A percentile compares a stretch with the other conserved stretches of the same genome.
Conservation (phyloP, 2,797 vertebrate genomes). For the Spheniscus humboldti region DNA sequence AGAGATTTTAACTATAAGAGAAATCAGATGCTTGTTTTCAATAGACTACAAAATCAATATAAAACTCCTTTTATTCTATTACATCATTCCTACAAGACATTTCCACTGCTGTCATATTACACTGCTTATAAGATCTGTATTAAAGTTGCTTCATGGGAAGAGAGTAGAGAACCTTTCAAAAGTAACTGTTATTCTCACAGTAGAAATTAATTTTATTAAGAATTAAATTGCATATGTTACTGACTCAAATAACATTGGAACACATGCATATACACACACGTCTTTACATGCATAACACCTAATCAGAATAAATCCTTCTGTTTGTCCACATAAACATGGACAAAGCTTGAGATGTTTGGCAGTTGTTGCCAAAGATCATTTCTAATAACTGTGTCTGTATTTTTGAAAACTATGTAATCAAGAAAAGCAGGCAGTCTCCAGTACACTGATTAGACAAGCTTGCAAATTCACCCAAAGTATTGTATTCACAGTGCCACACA, state of each 20-base stretch:
- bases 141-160: neutral
- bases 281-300: neutral
- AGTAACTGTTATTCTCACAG: neutral
- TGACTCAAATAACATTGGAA: neutral
- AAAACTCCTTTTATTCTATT: neutral
- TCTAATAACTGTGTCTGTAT: neutral
- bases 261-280: neutral
- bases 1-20: constrained; percentile 85
- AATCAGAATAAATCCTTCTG: neutral
- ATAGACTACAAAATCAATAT: neutral
- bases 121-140: neutral
- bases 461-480: neutral
- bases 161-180: neutral
- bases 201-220: neutral
- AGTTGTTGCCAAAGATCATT: neutral
- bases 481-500: neutral
- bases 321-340: neutral
- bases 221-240: neutral
- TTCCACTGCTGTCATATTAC: neutral
- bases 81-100: neutral
- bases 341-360: neutral
- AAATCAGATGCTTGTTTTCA: neutral
- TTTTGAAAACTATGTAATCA: neutral
- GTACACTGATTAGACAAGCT: neutral
- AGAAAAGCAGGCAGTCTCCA: neutral